phyloP scores from a whole-genome alignment of 2,888 invertebrate genomes.

The Sphecodes monilicornis region DNA sequence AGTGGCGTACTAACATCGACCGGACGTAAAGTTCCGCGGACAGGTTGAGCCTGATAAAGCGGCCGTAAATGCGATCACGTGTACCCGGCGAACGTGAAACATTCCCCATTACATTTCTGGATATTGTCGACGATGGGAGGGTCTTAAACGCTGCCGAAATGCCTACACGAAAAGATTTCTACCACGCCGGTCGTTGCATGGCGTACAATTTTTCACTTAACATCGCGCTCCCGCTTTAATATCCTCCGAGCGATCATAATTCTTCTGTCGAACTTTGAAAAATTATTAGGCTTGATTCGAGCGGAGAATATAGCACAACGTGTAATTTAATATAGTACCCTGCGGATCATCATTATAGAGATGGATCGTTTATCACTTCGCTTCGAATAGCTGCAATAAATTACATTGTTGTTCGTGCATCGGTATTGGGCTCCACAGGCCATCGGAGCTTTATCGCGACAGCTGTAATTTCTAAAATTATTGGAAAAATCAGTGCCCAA shows the following conservation, averaged over 20 bases:
- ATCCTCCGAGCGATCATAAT: conserved; percentile 18
- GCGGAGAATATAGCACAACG: background rate
- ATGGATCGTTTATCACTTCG: conserved; percentile 10
- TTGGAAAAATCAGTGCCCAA: background rate
- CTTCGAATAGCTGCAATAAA: conserved; percentile 13
- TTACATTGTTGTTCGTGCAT: conserved; percentile 8
- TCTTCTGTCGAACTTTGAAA: conserved; percentile 26
- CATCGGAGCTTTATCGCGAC: background rate
- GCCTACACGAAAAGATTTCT: conserved; percentile 23
- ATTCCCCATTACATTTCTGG: conserved; percentile 42
- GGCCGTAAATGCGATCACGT: conserved; percentile 50
- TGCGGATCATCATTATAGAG: conserved; percentile 25
- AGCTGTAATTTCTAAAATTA: background rate
- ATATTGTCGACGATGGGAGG: conserved; percentile 37
- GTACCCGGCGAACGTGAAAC: conserved; percentile 47
- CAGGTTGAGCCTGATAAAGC: conserved; percentile 59
- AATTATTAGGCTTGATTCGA: conserved; percentile 26
- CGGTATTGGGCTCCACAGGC: background rate
- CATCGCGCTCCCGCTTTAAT: conserved; percentile 19
- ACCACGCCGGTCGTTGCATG: background rate
- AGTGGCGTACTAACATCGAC: background rate
- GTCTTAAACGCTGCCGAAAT: conserved; percentile 29
- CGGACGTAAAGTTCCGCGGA: conserved; percentile 25
- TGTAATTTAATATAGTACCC: background rate
- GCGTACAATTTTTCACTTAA: conserved; percentile 39